Conservation (phyloP, 53 echinoderm and acorn worm genomes). For the Pentamera pediparva region DNA sequence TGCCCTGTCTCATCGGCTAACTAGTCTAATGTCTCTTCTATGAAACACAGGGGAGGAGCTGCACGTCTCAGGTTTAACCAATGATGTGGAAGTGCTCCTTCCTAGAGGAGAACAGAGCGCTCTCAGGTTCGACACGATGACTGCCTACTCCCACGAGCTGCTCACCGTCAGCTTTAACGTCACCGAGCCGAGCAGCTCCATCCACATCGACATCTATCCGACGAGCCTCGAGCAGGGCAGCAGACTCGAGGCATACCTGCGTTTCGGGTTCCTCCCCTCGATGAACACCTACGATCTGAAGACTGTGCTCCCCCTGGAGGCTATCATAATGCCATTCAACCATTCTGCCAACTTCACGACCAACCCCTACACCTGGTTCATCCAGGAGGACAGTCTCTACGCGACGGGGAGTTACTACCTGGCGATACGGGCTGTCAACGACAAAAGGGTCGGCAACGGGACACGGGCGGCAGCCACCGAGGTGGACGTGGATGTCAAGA, state of each 20-base stretch:
- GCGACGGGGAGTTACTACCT: constrained; percentile 67
- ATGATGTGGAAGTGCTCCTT: constrained; percentile 60
- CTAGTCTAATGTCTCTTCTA: too few relatives aligned
- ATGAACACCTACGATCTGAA: constrained; percentile 45
- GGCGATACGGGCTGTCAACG: constrained; percentile 24
- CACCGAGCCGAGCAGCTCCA: constrained; percentile 57
- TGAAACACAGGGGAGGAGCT: constrained; percentile 40
- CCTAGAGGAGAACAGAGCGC: constrained; percentile 52
- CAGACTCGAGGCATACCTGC: constrained; percentile 40
- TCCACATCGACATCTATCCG: constrained; percentile 64
- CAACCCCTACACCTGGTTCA: constrained; percentile 69
- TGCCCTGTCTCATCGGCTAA: too few relatives aligned
- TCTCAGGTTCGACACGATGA: constrained; percentile 49
- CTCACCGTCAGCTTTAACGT: constrained; percentile 57
- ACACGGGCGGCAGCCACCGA: constrained; percentile 22
- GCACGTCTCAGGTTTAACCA: constrained; percentile 46
- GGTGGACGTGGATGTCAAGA: constrained; percentile 55
- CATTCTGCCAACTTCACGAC: constrained; percentile 49
- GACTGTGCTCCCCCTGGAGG: constrained; percentile 46
- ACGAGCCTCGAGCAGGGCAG: neutral
- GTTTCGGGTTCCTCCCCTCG: constrained; percentile 72
- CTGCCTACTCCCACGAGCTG: constrained; percentile 25
- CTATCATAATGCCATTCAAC: constrained; percentile 47
- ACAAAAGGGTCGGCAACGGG: neutral
- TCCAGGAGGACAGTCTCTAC: constrained; percentile 51